A percentile compares a stretch with the other conserved stretches of the same genome.
Conservation (phyloP, 1,140 invertebrate genomes). For the Coenobita brevimanus region DNA sequence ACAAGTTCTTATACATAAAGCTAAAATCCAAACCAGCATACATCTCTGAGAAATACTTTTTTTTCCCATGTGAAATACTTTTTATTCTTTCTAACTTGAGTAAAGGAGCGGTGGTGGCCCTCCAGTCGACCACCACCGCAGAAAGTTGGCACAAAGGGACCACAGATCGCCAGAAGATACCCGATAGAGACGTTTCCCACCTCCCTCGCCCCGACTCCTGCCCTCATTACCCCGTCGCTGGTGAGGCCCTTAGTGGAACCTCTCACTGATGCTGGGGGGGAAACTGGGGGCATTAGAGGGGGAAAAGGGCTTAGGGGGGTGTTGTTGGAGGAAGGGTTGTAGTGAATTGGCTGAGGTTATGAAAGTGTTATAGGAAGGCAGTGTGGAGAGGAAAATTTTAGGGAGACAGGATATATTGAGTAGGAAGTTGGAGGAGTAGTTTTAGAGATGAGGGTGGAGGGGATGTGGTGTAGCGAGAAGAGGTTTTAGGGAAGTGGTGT, state of each 20-base stretch:
- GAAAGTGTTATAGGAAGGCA: too few species aligned
- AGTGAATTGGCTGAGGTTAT: too few species aligned
- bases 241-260: neutral
- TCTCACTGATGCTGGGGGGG: neutral
- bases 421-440: too few species aligned
- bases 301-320: neutral
- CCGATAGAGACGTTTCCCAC: slow-evolving; percentile 44
- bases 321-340: too few species aligned
- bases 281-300: neutral
- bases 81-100: neutral
- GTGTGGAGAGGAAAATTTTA: too few species aligned
- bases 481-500: too few species aligned
- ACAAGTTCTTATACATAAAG: too few species aligned
- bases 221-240: neutral
- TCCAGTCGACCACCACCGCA: slow-evolving; percentile 35
- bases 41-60: neutral
- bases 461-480: too few species aligned
- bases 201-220: neutral
- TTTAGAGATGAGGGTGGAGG: too few species aligned
- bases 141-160: slow-evolving; percentile 49
- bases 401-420: too few species aligned
- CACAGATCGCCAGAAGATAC: slow-evolving; percentile 9
- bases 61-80: neutral
- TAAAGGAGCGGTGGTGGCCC: neutral
- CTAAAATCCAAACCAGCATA: neutral